These are phyloP conservation scores for Fragum whitleyi DNA, from an alignment of 2,888 invertebrate species.

Conservation along the genomic window DNA sequence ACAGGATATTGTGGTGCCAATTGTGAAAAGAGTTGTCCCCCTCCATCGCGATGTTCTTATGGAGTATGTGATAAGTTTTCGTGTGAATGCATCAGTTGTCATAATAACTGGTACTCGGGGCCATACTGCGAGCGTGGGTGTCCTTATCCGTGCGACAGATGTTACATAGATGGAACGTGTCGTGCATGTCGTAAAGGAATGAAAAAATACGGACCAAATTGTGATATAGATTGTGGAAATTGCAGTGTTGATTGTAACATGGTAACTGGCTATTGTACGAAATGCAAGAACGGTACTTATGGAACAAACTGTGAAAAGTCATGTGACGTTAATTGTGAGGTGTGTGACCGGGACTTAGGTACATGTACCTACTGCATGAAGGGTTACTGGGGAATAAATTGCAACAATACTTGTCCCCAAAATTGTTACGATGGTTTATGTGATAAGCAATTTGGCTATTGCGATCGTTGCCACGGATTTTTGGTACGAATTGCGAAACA, in stretches of 20 bases:
- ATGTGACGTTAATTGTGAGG: not conserved
- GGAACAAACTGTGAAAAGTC: not conserved
- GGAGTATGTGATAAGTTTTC: not conserved
- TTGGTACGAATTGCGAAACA: not conserved
- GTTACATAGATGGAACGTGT: not conserved
- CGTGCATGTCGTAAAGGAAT: not conserved
- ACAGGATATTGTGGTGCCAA: not conserved
- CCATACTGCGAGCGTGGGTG: not conserved
- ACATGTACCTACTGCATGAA: not conserved
- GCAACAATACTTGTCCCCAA: not conserved
- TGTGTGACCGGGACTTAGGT: not conserved
- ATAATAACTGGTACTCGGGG: not conserved
- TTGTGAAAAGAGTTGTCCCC: conserved; percentile 2
- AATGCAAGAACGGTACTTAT: conserved; percentile 2
- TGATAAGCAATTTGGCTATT: not conserved
- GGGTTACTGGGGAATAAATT: not conserved
- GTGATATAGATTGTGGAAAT: not conserved
- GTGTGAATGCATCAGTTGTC: not conserved
- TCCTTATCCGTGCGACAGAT: not conserved
- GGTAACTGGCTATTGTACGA: not conserved
- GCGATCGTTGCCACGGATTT: not conserved
- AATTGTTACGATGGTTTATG: not conserved
- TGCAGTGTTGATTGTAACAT: not conserved
- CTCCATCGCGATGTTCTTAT: not conserved
- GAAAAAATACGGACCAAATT: conserved; percentile 11